These are phyloP conservation scores for Neotoxoptera formosana DNA, from an alignment of 1,140 invertebrate genomes.

Conservation along the genomic window DNA sequence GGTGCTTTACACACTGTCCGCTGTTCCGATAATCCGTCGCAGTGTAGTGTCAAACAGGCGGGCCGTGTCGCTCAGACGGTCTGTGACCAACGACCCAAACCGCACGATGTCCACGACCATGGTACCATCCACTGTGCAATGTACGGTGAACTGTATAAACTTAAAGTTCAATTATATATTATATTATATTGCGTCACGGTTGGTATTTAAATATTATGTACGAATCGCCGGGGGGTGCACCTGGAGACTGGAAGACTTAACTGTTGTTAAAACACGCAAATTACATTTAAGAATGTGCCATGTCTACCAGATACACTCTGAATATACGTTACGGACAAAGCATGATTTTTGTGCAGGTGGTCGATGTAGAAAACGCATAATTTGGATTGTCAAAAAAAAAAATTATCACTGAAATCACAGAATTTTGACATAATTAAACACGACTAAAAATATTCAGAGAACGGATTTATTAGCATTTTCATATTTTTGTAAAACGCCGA, in stretches of 20 bases:
- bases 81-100: slow-evolving; percentile 34
- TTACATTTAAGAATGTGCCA: neutral
- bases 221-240: neutral
- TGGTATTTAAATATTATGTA: neutral
- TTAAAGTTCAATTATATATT: neutral
- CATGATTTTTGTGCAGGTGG: neutral
- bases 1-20: slow-evolving; percentile 68
- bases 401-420: too few relatives aligned
- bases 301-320: neutral
- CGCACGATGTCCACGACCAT: slow-evolving; percentile 12
- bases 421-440: too few relatives aligned
- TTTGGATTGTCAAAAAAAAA: too few relatives aligned
- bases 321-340: neutral
- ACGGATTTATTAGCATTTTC: too few relatives aligned
- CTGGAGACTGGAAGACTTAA: neutral
- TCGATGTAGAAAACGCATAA: neutral
- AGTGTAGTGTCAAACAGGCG: neutral
- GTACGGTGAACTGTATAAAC: neutral
- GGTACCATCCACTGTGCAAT: neutral
- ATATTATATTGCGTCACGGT: neutral
- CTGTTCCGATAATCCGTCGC: slow-evolving; percentile 60
- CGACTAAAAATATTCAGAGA: too few relatives aligned
- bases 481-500: too few relatives aligned
- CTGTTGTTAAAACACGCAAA: neutral
- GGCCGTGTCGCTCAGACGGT: slow-evolving; percentile 8